Conservation (phyloP, 92 coral and sea anemone genomes). For the Epizoanthus rinbou region DNA sequence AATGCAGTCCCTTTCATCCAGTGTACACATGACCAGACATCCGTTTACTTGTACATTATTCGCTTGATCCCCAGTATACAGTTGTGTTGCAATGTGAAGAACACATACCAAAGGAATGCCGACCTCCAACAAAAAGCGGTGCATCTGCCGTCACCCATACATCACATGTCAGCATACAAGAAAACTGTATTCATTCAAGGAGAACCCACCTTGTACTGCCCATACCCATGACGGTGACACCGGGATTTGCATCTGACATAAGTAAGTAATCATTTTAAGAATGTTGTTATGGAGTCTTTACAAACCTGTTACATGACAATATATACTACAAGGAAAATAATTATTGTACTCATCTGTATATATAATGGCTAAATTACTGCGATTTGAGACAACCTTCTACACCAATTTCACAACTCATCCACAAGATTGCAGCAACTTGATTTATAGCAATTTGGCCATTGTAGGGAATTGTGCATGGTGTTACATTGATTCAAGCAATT, state of each 20-base stretch:
- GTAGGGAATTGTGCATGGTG: no score
- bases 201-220: conserved; percentile 92
- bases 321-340: not conserved
- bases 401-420: not conserved
- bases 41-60: not conserved
- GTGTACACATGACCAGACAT: not conserved
- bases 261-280: conserved; percentile 51
- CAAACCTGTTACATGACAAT: not conserved
- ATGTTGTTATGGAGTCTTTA: not conserved
- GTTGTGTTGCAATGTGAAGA: conserved; percentile 95
- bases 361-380: not conserved
- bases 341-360: not conserved
- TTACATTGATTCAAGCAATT: no score
- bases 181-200: conserved; percentile 88
- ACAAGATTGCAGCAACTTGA: no score
- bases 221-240: conserved; percentile 84
- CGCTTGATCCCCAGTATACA: conserved; percentile 59
- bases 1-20: no score
- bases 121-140: conserved; percentile 59
- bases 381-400: not conserved
- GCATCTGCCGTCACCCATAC: conserved; percentile 64
- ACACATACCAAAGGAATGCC: conserved; percentile 80
- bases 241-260: conserved; percentile 90
- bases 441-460: no score
- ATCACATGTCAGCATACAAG: conserved; percentile 84